Percentiles rank a stretch among this genome's conserved stretches.
Conservation (phyloP, 2,888 invertebrate species). For the Hirudinaria manillensis region DNA sequence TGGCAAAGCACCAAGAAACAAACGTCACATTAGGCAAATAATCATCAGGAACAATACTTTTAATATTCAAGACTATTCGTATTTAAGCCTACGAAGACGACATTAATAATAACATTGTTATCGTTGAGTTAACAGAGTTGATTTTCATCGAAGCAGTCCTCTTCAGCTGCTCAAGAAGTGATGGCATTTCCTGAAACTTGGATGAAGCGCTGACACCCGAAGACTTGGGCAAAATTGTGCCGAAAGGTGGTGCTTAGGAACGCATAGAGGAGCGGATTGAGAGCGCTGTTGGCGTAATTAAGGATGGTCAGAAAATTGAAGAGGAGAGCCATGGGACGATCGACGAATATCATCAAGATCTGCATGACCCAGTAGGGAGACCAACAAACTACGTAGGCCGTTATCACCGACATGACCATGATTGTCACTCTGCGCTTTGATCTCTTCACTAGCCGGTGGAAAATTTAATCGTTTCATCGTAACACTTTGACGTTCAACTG, state of each 20-base stretch:
- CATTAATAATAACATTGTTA: too few species aligned
- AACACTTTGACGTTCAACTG: neutral
- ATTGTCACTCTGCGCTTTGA: slow-evolving; percentile 50
- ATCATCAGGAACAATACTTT: too few species aligned
- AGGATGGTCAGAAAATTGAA: slow-evolving; percentile 49
- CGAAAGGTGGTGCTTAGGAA: slow-evolving; percentile 53
- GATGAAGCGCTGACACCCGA: slow-evolving; percentile 42
- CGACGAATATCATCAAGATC: slow-evolving; percentile 32
- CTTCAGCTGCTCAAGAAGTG: neutral
- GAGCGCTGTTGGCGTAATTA: slow-evolving; percentile 51
- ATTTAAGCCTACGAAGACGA: too few species aligned
- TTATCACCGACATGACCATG: slow-evolving; percentile 51
- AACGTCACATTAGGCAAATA: too few species aligned
- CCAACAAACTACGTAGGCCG: slow-evolving; percentile 52
- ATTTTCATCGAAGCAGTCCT: neutral
- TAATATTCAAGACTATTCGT: too few species aligned
- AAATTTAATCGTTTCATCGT: neutral
- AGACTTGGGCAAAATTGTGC: slow-evolving; percentile 51
- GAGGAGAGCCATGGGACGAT: slow-evolving; percentile 38
- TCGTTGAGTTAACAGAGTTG: neutral
- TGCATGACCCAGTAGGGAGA: slow-evolving; percentile 52
- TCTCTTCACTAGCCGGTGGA: slow-evolving; percentile 40
- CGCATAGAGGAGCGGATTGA: slow-evolving; percentile 52
- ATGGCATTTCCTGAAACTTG: neutral
- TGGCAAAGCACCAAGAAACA: too few species aligned